Conservation (phyloP, 2,888 invertebrate genomes). For the Zaprionus bogoriensis region DNA sequence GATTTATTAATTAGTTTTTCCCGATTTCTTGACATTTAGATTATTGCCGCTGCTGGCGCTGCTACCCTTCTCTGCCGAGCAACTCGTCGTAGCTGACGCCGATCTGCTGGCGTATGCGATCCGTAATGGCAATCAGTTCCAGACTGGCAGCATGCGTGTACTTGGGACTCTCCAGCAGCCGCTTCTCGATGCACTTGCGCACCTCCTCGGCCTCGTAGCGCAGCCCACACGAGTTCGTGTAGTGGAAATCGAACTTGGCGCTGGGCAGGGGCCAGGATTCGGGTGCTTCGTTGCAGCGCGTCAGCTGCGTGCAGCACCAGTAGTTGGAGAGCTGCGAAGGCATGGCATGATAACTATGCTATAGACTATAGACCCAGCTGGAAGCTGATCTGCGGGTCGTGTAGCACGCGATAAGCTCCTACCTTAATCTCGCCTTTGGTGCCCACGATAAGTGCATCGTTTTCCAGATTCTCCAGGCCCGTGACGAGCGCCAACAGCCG, state of each 20-base stretch:
- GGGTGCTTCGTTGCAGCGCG: conserved; percentile 85
- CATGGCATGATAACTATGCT: not conserved
- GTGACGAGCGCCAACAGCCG: conserved; percentile 73
- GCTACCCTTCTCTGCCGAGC: conserved; percentile 2
- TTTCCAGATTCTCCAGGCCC: conserved; percentile 63
- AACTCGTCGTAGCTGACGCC: conserved; percentile 85
- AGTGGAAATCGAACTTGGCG: conserved; percentile 85
- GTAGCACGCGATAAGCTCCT: conserved; percentile 24
- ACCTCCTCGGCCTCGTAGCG: conserved; percentile 90
- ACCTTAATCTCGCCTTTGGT: conserved; percentile 82
- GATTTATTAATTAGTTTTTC: not conserved
- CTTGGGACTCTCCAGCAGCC: conserved; percentile 87
- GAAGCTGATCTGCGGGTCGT: no score
- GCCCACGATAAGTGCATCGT: conserved; percentile 80
- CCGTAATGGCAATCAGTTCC: conserved; percentile 87
- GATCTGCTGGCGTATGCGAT: conserved; percentile 87
- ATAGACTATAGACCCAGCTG: not conserved
- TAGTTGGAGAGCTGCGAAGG: conserved; percentile 84
- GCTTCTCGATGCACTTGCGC: conserved; percentile 87
- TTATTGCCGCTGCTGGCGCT: no score
- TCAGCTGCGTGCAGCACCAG: conserved; percentile 82
- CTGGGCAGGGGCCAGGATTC: conserved; percentile 86
- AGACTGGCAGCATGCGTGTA: conserved; percentile 87
- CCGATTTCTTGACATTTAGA: no score
- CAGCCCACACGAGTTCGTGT: conserved; percentile 88